Percentiles rank a stretch among this genome's conserved stretches.
Conservation (phyloP, 2,888 invertebrate species). For the Nasonia oneida region DNA sequence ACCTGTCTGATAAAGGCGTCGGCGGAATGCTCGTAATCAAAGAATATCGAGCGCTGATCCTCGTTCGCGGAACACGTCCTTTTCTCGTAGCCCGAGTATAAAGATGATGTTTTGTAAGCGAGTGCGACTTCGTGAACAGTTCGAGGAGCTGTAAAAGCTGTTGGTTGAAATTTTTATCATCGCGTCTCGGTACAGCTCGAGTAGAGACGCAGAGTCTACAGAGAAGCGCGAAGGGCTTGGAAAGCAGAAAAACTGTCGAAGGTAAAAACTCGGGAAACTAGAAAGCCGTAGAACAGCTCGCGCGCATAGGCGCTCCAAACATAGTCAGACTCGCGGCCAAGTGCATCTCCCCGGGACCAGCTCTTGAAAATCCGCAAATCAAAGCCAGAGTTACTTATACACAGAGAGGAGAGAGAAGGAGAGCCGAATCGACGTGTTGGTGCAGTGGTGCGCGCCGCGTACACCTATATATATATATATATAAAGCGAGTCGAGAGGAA, state of each 20-base stretch:
- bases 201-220: background rate
- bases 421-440: background rate
- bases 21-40: conserved; percentile 52
- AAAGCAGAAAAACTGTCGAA: background rate
- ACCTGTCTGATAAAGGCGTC: conserved; percentile 19
- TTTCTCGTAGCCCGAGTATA: conserved; percentile 40
- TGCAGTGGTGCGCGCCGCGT: background rate
- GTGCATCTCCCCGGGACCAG: background rate
- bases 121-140: background rate
- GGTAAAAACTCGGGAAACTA: background rate
- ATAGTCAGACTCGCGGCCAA: background rate
- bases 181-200: too few species aligned
- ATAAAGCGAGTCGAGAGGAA: conserved; percentile 59
- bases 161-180: too few species aligned
- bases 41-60: conserved; percentile 45
- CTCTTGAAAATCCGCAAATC: conserved; percentile 1
- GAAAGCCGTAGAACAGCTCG: background rate
- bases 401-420: too few species aligned
- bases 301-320: background rate
- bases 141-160: background rate
- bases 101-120: background rate
- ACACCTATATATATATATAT: background rate
- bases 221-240: background rate
- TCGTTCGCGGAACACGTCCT: conserved; percentile 26
- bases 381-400: background rate